Evolutionary conservation across 2,888 invertebrate genomes (phyloP).

Genomic region (Fabriciana adippe): DNA sequence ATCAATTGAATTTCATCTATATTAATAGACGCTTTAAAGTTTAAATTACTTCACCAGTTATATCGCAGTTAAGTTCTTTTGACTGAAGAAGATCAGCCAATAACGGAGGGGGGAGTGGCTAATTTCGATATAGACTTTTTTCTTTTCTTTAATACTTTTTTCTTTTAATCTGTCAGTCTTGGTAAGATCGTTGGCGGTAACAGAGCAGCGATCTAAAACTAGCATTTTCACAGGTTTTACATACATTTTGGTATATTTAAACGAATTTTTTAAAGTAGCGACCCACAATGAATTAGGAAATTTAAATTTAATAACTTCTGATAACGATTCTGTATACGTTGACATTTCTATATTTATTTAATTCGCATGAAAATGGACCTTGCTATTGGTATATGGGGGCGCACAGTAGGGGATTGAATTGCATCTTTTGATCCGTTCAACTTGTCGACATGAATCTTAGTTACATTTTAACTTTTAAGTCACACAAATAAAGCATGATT

Average conservation of each 20-base stretch:
- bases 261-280: too few relatives aligned
- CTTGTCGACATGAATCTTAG: too few relatives aligned
- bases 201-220: slow-evolving; percentile 8
- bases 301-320: too few relatives aligned
- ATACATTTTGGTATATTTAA: background rate
- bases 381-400: too few relatives aligned
- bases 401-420: too few relatives aligned
- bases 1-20: slow-evolving; percentile 29
- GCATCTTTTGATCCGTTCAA: too few relatives aligned
- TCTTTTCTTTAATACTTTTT: slow-evolving; percentile 52
- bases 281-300: too few relatives aligned
- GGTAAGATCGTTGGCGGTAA: slow-evolving; percentile 44
- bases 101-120: slow-evolving; percentile 75
- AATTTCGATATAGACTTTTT: slow-evolving; percentile 74
- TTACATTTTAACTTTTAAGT: too few relatives aligned
- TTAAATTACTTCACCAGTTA: slow-evolving; percentile 15
- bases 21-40: rapidly evolving
- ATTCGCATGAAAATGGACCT: too few relatives aligned
- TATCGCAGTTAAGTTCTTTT: slow-evolving; percentile 45
- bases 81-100: slow-evolving; percentile 56
- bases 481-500: too few relatives aligned
- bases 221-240: background rate
- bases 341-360: too few relatives aligned
- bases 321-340: too few relatives aligned
- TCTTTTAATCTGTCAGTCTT: slow-evolving; percentile 57